Conservation (phyloP, 2,113 vertebrate species). For the Dipodomys merriami region DNA sequence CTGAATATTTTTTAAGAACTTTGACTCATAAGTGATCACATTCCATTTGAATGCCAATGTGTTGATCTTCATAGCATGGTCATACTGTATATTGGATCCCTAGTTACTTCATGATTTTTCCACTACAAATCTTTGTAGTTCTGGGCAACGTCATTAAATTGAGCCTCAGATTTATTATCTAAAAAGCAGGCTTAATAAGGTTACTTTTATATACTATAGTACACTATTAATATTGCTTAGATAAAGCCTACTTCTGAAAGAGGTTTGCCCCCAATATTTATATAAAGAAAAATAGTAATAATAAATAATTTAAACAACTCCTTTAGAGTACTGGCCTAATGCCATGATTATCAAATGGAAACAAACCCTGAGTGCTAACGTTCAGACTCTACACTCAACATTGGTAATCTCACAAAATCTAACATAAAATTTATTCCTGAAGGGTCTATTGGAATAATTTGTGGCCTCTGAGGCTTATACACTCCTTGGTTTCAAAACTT, state of each 20-base stretch:
- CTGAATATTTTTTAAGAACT: not conserved
- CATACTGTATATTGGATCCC: not conserved
- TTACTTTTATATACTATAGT: not conserved
- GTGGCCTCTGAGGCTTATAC: not conserved
- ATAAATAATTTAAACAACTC: not conserved
- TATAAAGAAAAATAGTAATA: not conserved
- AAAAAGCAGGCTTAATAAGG: not conserved
- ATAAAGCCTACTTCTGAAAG: not conserved
- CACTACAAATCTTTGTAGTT: not conserved
- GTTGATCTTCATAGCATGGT: not conserved
- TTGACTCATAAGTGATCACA: not conserved
- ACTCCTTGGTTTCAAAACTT: slow-evolving; percentile 9
- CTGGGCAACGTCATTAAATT: slow-evolving; percentile 28
- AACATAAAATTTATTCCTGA: not conserved
- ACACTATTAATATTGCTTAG: too few species aligned
- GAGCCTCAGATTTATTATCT: slow-evolving; percentile 16
- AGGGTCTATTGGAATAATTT: not conserved
- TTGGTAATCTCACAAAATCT: not conserved
- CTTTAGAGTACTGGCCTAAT: not conserved
- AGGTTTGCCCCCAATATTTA: not conserved
- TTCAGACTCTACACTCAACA: not conserved
- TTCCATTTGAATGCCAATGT: not conserved
- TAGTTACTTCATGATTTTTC: slow-evolving; percentile 31
- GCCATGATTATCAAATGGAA: not conserved
- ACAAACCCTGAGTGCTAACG: not conserved